Conservation (phyloP, 2,113 vertebrate genomes). For the Sinocyclocheilus grahami region DNA sequence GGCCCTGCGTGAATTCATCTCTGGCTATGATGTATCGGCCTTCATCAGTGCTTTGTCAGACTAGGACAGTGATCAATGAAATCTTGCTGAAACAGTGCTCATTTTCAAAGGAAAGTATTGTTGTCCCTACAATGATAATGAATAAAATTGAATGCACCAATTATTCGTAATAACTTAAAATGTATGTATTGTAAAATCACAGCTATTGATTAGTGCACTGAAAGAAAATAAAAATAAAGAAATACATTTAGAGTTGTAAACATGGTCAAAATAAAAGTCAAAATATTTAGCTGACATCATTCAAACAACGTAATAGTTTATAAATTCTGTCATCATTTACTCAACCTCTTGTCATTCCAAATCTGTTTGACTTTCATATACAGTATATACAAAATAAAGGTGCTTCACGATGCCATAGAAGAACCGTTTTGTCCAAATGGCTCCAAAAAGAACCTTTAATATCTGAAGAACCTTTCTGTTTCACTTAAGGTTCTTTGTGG, state of each 20-base stretch:
- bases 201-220: neutral
- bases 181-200: neutral
- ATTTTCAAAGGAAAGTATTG: neutral
- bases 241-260: neutral
- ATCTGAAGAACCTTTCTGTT: too few relatives aligned
- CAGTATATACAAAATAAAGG: too few relatives aligned
- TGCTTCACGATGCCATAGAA: too few relatives aligned
- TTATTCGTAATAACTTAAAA: neutral
- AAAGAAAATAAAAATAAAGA: neutral
- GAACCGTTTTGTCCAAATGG: too few relatives aligned
- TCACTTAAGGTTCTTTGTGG: too few relatives aligned
- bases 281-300: neutral
- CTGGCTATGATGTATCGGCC: constrained; percentile 17
- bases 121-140: neutral
- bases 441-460: too few relatives aligned
- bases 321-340: neutral
- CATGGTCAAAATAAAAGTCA: neutral
- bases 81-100: constrained; percentile 10
- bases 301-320: neutral
- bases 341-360: too few relatives aligned
- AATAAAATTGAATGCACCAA: neutral
- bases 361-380: too few relatives aligned
- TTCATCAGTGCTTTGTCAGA: constrained; percentile 20
- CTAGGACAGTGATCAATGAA: constrained; percentile 38
- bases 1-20: constrained; percentile 33